Evolutionary conservation across 2,888 invertebrate species (phyloP).

Genomic region (Caradrina clavipalpis): DNA sequence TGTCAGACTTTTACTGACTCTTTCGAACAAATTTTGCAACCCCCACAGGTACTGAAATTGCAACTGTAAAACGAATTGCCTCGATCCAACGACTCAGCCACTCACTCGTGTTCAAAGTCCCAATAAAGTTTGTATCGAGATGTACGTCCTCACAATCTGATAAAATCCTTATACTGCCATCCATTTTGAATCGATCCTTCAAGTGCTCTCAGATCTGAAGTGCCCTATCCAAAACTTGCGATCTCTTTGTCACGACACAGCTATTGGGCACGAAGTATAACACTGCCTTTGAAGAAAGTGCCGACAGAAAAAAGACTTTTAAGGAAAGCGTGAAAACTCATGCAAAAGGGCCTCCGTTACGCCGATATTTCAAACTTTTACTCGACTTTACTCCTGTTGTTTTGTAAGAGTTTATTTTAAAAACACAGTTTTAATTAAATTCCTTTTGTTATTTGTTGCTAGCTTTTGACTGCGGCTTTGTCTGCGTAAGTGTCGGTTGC

Average conservation of each 20-base stretch:
- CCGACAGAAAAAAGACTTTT: conserved; percentile 68
- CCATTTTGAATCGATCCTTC: not conserved
- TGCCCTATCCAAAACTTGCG: conserved; percentile 39
- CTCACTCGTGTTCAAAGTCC: not conserved
- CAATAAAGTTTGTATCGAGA: not conserved
- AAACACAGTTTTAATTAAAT: conserved; percentile 13
- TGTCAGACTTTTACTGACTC: too few relatives aligned
- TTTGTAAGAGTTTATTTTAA: conserved; percentile 22
- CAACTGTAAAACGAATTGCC: not conserved
- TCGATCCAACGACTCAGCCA: not conserved
- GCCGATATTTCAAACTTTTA: conserved; percentile 61
- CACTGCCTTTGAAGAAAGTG: conserved; percentile 74
- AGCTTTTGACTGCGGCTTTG: too few relatives aligned
- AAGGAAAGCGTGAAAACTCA: conserved; percentile 65
- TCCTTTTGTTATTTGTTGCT: conserved; percentile 16
- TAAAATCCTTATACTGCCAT: not conserved
- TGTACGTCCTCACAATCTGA: not conserved
- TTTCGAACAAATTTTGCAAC: not conserved
- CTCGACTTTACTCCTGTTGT: conserved; percentile 22
- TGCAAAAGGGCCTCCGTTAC: conserved; percentile 67
- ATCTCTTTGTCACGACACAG: conserved; percentile 48
- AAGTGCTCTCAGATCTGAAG: conserved; percentile 19
- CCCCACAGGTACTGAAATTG: not conserved
- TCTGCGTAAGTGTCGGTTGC: too few relatives aligned
- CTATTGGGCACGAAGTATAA: conserved; percentile 68